phyloP scores from a whole-genome alignment of 2,113 vertebrate species.

The Todiramphus saurophagus region DNA sequence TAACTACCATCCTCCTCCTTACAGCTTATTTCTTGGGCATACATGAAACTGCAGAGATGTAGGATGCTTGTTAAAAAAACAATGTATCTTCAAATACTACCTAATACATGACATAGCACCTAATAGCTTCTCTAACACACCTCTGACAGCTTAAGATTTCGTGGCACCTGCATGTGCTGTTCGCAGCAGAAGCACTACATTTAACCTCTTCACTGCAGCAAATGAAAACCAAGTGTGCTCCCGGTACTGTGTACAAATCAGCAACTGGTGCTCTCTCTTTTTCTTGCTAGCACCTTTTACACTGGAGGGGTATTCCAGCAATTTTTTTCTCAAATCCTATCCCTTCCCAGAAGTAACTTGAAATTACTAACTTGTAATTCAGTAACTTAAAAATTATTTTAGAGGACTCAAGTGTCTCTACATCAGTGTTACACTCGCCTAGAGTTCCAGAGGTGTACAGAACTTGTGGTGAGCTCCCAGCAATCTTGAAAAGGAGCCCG shows the following conservation, averaged over 20 bases:
- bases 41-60: background rate
- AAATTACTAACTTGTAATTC: too few species aligned
- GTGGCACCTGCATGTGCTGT: background rate
- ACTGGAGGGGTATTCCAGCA: background rate
- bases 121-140: background rate
- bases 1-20: background rate
- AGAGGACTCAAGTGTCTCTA: background rate
- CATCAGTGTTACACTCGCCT: background rate
- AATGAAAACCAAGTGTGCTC: background rate
- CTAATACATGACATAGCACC: background rate
- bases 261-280: background rate
- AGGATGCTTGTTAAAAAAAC: background rate
- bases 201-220: background rate
- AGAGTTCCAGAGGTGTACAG: background rate
- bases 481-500: background rate
- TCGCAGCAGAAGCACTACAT: background rate
- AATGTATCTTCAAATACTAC: background rate
- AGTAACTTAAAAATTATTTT: background rate
- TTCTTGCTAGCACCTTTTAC: background rate
- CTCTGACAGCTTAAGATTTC: background rate
- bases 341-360: background rate
- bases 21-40: background rate
- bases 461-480: background rate
- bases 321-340: background rate
- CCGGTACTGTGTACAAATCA: background rate